These are phyloP conservation scores for Argya squamiceps DNA, from an alignment of 2,797 vertebrate genomes.

Conservation along the genomic window DNA sequence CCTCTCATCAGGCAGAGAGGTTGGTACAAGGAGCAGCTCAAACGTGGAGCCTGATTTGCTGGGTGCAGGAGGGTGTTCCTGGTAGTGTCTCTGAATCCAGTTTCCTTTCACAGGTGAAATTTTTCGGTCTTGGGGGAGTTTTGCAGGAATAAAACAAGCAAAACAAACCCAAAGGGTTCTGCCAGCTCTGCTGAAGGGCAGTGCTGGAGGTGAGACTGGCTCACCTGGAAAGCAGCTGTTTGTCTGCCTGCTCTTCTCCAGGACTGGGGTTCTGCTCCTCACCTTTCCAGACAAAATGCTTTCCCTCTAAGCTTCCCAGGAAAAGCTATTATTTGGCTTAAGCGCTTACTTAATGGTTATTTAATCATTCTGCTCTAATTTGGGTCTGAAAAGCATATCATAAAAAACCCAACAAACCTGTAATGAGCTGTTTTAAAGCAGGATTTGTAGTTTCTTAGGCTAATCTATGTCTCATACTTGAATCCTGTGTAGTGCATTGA, in stretches of 20 bases:
- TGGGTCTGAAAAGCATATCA: background rate
- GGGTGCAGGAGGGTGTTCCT: background rate
- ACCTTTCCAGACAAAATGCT: background rate
- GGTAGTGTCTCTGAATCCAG: background rate
- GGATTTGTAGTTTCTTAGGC: background rate
- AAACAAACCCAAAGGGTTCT: background rate
- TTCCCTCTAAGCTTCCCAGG: background rate
- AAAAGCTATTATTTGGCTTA: background rate
- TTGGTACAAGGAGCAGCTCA: background rate
- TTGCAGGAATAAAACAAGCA: background rate
- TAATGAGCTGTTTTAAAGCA: background rate
- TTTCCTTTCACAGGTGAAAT: background rate
- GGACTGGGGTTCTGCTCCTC: background rate
- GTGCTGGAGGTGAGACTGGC: background rate
- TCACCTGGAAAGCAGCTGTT: background rate
- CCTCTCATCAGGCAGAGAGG: rapidly evolving
- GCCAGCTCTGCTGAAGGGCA: background rate
- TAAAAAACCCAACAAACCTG: background rate
- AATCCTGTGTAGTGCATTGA: background rate
- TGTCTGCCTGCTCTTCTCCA: background rate
- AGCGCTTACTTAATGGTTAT: background rate
- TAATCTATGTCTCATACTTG: background rate
- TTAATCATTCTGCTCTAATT: constrained; percentile 5
- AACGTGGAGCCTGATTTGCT: background rate
- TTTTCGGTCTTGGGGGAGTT: background rate